A percentile compares a stretch with the other conserved stretches of the same genome.
Evolutionary conservation across 1,140 invertebrate species (phyloP).

Genomic region (Phocides pigmalion): DNA sequence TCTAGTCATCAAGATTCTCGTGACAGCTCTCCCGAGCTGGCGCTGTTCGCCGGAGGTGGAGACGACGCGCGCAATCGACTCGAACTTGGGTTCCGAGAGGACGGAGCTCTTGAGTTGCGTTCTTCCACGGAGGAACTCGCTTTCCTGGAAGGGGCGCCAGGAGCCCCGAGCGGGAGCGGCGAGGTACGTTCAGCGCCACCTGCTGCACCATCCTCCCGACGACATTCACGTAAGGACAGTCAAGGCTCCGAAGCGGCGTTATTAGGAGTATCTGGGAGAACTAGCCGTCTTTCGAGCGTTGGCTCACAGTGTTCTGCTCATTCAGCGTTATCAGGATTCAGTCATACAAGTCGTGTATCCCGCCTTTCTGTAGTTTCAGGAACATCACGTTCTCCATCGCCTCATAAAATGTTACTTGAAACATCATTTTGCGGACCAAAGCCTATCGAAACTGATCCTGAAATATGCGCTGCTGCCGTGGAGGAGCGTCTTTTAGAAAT

Average conservation of each 20-base stretch:
- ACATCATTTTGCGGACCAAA: conserved; percentile 95
- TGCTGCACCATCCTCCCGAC: conserved; percentile 58
- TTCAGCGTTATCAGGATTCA: conserved; percentile 80
- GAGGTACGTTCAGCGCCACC: conserved; percentile 43
- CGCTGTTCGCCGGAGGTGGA: conserved; percentile 82
- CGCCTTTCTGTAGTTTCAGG: conserved; percentile 89
- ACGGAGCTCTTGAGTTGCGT: conserved; percentile 91
- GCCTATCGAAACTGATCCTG: conserved; percentile 85
- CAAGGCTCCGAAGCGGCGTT: conserved; percentile 91
- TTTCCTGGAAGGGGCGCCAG: conserved; percentile 86
- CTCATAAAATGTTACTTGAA: conserved; percentile 94
- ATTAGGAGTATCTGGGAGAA: conserved; percentile 91
- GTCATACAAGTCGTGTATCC: conserved; percentile 81
- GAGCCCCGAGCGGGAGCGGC: conserved; percentile 18
- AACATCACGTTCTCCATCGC: conserved; percentile 90
- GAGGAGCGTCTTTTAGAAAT: conserved; percentile 68
- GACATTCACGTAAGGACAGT: conserved; percentile 90
- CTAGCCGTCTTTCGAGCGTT: conserved; percentile 91
- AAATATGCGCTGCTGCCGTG: conserved; percentile 73
- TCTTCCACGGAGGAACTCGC: conserved; percentile 94
- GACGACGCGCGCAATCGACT: conserved; percentile 60
- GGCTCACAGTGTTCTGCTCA: conserved; percentile 87
- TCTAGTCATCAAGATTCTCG: conserved; percentile 93
- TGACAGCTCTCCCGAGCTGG: conserved; percentile 91
- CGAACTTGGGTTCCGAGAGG: conserved; percentile 88